Percentiles rank a stretch among this genome's conserved stretches.
Conservation (phyloP, 2,797 vertebrate genomes). For the Phrynocephalus vlangalii region DNA sequence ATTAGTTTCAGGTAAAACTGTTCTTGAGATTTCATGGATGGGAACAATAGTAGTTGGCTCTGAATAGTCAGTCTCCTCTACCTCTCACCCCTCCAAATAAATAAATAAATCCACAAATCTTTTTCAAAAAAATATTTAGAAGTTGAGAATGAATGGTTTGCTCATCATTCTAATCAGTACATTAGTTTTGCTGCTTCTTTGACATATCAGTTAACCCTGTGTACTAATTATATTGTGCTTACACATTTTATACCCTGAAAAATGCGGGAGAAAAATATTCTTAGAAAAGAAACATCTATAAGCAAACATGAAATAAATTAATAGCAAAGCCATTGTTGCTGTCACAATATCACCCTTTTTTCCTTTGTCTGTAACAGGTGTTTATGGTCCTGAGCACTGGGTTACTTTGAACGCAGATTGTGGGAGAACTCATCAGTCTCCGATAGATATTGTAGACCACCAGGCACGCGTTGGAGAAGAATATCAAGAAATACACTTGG, state of each 20-base stretch:
- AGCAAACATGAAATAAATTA: neutral
- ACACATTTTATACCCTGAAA: neutral
- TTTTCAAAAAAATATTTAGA: neutral
- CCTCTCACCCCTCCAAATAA: neutral
- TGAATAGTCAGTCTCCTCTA: slow-evolving; percentile 29
- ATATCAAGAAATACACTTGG: slow-evolving; percentile 90
- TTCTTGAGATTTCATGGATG: slow-evolving; percentile 76
- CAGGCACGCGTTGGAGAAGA: slow-evolving; percentile 86
- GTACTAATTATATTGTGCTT: neutral
- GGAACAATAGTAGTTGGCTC: slow-evolving; percentile 61
- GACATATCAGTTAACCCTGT: neutral
- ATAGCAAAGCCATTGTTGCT: neutral
- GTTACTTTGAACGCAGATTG: slow-evolving; percentile 87
- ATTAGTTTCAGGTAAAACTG: slow-evolving; percentile 94
- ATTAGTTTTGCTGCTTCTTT: neutral
- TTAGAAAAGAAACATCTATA: neutral
- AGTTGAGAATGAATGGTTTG: too few species aligned
- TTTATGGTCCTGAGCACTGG: slow-evolving; percentile 93
- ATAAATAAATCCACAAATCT: neutral
- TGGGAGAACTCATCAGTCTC: slow-evolving; percentile 90
- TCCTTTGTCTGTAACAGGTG: slow-evolving; percentile 79
- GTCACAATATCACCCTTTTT: neutral
- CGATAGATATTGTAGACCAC: slow-evolving; percentile 91
- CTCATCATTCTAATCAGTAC: neutral
- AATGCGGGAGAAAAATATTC: neutral